Evolutionary conservation across 1,140 invertebrate genomes (phyloP), one percentile per base, ranked within the genome.

Genomic region (Drusus annulatus): DNA sequence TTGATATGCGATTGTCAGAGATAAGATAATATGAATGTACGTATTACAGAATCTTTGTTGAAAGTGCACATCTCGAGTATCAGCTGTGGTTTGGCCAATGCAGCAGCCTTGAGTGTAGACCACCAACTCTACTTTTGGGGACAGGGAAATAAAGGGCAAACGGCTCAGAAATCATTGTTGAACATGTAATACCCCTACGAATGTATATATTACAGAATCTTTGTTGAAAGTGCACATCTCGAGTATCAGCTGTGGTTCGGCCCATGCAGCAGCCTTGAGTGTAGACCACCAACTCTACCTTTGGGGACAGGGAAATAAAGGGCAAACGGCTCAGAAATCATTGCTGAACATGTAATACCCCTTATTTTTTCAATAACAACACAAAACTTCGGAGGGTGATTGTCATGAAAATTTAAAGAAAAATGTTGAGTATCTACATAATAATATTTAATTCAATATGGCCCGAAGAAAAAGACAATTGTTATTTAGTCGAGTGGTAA

Each of bases 111-210:
- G 16, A 91, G 90, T 21, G 87, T 89, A 28, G 90, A 93, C 81
- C 91, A 93, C 2, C 88, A 91, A 52, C 89, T 95, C 7, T 95
- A 92, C 85, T 88, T 92, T 16, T 96, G 95, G 94, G 95, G 95
- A 7, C 87, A 90, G 74, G 93, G 93, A 50, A 84, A 90, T 52
- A 85, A 90, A 77, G 94, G 94, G 1, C 90, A 93, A 77, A 87
- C 95, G 2, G 94, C 94, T 1, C 88, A 93, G 13, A 93, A 93
- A 10, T 89, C 56, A 15, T 63, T 71, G 15, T 17, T 52, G 15
- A 71, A 83, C 65, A 58, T 73, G 81, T 83, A 79, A 65, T 10
- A 45, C 8, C 36, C n/a, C n/a, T n/a, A n/a, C 54, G 3, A 21
- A 1, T 54, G 58, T 28, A 75, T 65, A 21, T 58, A 76, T 83